Conservation (phyloP, 2,888 invertebrate species). For the Alviniconcha strummeri region DNA sequence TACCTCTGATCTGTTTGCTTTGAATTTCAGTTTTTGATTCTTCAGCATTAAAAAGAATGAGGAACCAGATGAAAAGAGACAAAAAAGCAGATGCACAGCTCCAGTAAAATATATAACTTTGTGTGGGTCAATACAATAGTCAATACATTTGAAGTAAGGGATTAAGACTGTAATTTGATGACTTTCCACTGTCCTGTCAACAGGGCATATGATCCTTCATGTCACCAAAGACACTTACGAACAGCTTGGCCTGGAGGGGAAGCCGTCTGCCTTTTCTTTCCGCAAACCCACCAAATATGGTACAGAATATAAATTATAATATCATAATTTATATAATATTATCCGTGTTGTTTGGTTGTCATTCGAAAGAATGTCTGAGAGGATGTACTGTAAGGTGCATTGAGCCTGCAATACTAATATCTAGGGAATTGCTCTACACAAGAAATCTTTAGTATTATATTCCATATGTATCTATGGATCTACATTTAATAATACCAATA, state of each 20-base stretch:
- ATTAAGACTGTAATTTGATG: too few relatives aligned
- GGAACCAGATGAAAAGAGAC: neutral
- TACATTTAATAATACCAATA: too few relatives aligned
- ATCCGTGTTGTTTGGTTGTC: neutral
- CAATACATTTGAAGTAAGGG: too few relatives aligned
- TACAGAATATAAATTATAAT: conserved; percentile 24
- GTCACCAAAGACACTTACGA: conserved; percentile 63
- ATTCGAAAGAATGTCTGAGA: neutral
- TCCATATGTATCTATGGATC: too few relatives aligned
- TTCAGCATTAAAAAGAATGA: neutral
- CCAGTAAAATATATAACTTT: neutral
- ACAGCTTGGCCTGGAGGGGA: conserved; percentile 61
- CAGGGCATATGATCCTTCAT: conserved; percentile 59
- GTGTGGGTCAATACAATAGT: neutral
- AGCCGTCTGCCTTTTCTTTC: conserved; percentile 48
- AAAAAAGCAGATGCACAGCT: neutral
- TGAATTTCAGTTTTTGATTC: too few relatives aligned
- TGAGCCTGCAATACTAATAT: neutral
- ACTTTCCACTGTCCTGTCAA: neutral
- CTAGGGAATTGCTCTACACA: neutral
- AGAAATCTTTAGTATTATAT: too few relatives aligned
- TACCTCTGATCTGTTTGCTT: too few relatives aligned
- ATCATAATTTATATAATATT: neutral
- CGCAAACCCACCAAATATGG: conserved; percentile 55
- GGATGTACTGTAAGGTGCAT: neutral